A percentile compares a stretch with the other conserved stretches of the same genome.
phyloP scores from a whole-genome alignment of 2,888 invertebrate species.

The Machimus rusticus region DNA sequence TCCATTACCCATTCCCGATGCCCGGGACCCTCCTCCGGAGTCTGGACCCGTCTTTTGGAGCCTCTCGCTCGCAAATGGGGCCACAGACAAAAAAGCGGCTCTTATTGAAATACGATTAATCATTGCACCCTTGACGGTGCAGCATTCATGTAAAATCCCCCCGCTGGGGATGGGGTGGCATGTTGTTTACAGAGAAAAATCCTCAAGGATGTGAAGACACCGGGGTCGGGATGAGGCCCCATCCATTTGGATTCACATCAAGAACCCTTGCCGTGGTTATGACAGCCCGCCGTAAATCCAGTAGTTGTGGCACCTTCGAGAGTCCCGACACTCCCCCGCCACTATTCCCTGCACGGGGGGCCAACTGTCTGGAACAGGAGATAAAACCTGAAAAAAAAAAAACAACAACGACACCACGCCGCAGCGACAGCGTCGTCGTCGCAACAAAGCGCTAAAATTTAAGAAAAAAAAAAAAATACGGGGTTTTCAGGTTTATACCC shows the following conservation, averaged over 20 bases:
- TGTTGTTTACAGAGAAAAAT: slow-evolving; percentile 42
- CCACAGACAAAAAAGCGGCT: neutral
- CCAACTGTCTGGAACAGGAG: slow-evolving; percentile 32
- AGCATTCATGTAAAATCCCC: slow-evolving; percentile 36
- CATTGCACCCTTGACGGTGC: slow-evolving; percentile 39
- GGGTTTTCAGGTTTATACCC: slow-evolving; percentile 30
- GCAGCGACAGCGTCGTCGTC: neutral
- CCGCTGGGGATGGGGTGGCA: slow-evolving; percentile 1
- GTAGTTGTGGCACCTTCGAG: slow-evolving; percentile 36
- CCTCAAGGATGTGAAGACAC: neutral
- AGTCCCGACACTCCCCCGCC: neutral
- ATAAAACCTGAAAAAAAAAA: slow-evolving; percentile 9
- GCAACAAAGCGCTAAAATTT: neutral
- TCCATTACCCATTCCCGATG: neutral
- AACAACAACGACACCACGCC: neutral
- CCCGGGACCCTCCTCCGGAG: neutral
- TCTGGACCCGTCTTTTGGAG: neutral
- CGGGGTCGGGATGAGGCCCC: neutral
- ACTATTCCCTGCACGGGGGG: slow-evolving; percentile 1
- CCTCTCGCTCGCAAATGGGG: neutral
- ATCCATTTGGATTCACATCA: slow-evolving; percentile 32
- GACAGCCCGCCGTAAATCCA: slow-evolving; percentile 31
- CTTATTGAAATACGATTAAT: slow-evolving; percentile 42
- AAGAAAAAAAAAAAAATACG: neutral
- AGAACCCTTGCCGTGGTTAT: slow-evolving; percentile 34